These are phyloP conservation scores for Excalfactoria chinensis DNA, from an alignment of 2,113 vertebrate species.

Conservation along the genomic window DNA sequence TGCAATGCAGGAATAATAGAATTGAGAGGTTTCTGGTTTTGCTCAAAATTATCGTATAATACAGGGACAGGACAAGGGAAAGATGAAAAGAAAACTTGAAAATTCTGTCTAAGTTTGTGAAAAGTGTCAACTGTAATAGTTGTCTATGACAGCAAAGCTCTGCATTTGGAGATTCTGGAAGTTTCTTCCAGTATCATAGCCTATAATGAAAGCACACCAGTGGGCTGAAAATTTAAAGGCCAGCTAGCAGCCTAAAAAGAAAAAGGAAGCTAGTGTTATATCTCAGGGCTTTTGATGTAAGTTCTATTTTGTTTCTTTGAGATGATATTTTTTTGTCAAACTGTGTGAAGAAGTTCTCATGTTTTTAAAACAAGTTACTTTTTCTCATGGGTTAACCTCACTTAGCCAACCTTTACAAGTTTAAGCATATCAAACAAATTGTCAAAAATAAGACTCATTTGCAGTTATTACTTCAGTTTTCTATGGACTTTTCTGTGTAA, in stretches of 20 bases:
- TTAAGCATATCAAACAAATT: background rate
- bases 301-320: background rate
- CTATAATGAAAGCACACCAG: background rate
- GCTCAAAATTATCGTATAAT: background rate
- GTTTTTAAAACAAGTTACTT: background rate
- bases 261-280: fast-evolving
- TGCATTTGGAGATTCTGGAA: background rate
- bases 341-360: background rate
- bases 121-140: background rate
- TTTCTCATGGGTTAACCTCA: background rate
- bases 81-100: background rate
- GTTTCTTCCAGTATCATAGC: background rate
- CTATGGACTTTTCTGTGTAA: background rate
- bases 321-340: background rate
- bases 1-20: background rate
- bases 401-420: background rate
- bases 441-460: background rate
- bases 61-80: background rate
- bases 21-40: background rate
- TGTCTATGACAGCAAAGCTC: background rate
- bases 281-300: background rate
- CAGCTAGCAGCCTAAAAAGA: background rate
- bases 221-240: background rate
- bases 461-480: background rate
- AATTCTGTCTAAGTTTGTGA: background rate